Evolutionary conservation across 1,140 invertebrate species (phyloP).

Genomic region (Drosophila ogumai): DNA sequence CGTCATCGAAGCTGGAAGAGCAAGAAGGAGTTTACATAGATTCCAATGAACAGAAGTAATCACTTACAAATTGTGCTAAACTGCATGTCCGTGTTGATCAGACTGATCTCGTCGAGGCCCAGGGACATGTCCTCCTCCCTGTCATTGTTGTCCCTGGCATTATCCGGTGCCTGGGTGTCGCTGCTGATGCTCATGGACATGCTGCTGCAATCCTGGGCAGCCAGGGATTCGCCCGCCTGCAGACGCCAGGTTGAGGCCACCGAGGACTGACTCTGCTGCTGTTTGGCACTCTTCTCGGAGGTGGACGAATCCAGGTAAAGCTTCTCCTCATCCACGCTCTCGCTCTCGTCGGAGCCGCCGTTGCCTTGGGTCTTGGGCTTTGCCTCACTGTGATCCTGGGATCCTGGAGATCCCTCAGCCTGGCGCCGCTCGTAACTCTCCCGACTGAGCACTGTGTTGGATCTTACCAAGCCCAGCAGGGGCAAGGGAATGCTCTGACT

Average conservation of each 20-base stretch:
- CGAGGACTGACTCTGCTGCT: slow-evolving; percentile 86
- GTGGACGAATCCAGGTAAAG: slow-evolving; percentile 80
- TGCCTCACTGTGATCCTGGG: slow-evolving; percentile 11
- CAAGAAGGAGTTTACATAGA: background rate
- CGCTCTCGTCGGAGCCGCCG: slow-evolving; percentile 71
- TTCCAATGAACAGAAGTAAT: no score
- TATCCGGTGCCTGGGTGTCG: slow-evolving; percentile 61
- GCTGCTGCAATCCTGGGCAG: slow-evolving; percentile 87
- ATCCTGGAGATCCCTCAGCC: slow-evolving; percentile 18
- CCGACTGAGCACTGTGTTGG: slow-evolving; percentile 79
- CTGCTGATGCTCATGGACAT: slow-evolving; percentile 86
- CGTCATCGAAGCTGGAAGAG: slow-evolving; percentile 66
- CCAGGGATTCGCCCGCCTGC: slow-evolving; percentile 88
- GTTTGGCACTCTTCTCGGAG: slow-evolving; percentile 79
- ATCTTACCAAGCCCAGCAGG: slow-evolving; percentile 71
- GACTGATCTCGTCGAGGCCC: slow-evolving; percentile 69
- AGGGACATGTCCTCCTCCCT: slow-evolving; percentile 65
- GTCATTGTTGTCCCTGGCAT: slow-evolving; percentile 31
- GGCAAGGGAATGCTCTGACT: slow-evolving; percentile 86
- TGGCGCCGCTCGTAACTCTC: slow-evolving; percentile 71
- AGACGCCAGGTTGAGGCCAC: slow-evolving; percentile 86
- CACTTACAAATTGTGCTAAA: slow-evolving; percentile 80
- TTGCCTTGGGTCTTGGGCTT: slow-evolving; percentile 28
- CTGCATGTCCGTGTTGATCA: slow-evolving; percentile 74
- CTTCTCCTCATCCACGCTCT: slow-evolving; percentile 83